phyloP scores from a whole-genome alignment of 2,113 vertebrate species.

The Stictonetta naevosa region DNA sequence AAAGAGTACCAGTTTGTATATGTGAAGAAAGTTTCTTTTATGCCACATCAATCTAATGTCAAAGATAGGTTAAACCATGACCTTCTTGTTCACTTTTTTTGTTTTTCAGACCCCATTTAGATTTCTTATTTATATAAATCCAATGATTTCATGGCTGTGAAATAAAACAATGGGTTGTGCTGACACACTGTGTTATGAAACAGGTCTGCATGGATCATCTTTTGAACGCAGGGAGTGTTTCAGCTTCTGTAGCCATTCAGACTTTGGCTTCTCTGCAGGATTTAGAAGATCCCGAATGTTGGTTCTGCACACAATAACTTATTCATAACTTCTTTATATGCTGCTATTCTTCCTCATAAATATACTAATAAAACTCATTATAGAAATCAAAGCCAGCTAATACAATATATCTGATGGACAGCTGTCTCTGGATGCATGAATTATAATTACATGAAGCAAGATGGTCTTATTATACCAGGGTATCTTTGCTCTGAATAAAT shows the following conservation, averaged over 20 bases:
- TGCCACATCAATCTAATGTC: background rate
- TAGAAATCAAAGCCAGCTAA: constrained; percentile 58
- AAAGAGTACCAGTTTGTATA: background rate
- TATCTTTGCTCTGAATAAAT: constrained; percentile 62
- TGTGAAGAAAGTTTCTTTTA: background rate
- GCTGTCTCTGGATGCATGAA: constrained; percentile 51
- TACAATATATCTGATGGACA: constrained; percentile 56
- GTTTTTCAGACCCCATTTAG: background rate
- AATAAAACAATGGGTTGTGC: background rate
- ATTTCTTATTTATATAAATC: background rate
- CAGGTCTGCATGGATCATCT: background rate
- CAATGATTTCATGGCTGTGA: background rate
- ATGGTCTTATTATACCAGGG: constrained; percentile 38
- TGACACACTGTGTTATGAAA: background rate
- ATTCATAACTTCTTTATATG: constrained; percentile 59
- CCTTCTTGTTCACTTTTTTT: background rate
- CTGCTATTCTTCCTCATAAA: constrained; percentile 49
- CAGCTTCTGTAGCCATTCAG: background rate
- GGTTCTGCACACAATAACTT: constrained; percentile 40
- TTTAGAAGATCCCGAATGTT: constrained; percentile 4
- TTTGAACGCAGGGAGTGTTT: background rate
- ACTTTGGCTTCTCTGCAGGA: background rate
- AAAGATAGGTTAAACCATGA: background rate
- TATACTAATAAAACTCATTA: constrained; percentile 67
- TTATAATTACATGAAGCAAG: constrained; percentile 46